These are phyloP conservation scores for Nomada goodeniana DNA, from an alignment of 2,888 invertebrate genomes.

Conservation along the genomic window DNA sequence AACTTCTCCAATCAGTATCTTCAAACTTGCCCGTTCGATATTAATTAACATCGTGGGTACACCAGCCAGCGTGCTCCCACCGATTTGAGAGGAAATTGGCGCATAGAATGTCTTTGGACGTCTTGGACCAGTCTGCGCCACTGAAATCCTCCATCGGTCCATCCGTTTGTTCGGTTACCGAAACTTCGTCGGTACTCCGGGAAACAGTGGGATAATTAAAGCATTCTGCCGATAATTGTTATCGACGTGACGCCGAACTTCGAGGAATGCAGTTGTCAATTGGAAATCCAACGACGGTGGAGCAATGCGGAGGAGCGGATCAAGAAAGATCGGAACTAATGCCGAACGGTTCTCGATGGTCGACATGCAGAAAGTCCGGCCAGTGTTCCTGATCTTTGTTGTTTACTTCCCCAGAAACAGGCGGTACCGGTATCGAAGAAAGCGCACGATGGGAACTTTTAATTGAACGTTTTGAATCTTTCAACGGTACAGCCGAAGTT, in stretches of 20 bases:
- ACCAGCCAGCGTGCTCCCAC: slow-evolving; percentile 35
- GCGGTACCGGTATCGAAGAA: slow-evolving; percentile 12
- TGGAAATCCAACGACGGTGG: slow-evolving; percentile 24
- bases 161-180: slow-evolving; percentile 66
- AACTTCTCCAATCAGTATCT: slow-evolving; percentile 44
- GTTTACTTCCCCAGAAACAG: slow-evolving; percentile 31
- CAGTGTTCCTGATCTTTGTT: slow-evolving; percentile 39
- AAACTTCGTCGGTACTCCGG: slow-evolving; percentile 63
- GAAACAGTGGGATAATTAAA: slow-evolving; percentile 74
- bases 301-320: not conserved
- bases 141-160: slow-evolving; percentile 34
- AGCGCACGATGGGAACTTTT: slow-evolving; percentile 59
- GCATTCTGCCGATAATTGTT: slow-evolving; percentile 75
- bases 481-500: slow-evolving; percentile 39
- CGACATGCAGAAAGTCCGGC: slow-evolving; percentile 36
- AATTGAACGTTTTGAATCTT: slow-evolving; percentile 68
- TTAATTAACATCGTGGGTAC: slow-evolving; percentile 61
- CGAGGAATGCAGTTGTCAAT: slow-evolving; percentile 67
- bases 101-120: slow-evolving; percentile 58
- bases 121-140: slow-evolving; percentile 41
- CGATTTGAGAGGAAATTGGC: slow-evolving; percentile 55
- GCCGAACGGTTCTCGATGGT: slow-evolving; percentile 9
- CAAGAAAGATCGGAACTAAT: not conserved
- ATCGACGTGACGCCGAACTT: slow-evolving; percentile 73
- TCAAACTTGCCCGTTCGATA: slow-evolving; percentile 48